phyloP scores from a whole-genome alignment of 2,113 vertebrate genomes.

The Mola mola region DNA sequence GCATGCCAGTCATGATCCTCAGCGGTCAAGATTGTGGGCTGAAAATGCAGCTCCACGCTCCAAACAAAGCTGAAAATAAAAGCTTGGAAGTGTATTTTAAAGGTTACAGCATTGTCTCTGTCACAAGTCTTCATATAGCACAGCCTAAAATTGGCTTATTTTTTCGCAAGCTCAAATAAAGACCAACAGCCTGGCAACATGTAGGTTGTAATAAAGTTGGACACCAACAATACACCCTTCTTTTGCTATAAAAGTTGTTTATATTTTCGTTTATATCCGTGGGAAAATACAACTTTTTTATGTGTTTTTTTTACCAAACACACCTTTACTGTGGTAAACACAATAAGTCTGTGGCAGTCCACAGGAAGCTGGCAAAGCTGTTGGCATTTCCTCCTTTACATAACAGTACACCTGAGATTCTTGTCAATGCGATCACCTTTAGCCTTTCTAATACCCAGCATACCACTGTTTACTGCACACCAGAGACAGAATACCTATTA shows the following conservation, averaged over 20 bases:
- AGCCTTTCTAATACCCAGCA: slow-evolving; percentile 55
- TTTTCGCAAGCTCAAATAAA: slow-evolving; percentile 34
- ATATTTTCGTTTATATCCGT: background rate
- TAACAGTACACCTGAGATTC: slow-evolving; percentile 7
- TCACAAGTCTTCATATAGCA: slow-evolving; percentile 47
- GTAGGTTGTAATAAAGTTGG: background rate
- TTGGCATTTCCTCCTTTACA: slow-evolving; percentile 75
- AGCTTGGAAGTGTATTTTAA: slow-evolving; percentile 32
- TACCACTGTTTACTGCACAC: background rate
- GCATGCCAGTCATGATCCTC: slow-evolving; percentile 59
- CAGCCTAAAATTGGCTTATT: slow-evolving; percentile 28
- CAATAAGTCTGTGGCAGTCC: slow-evolving; percentile 39
- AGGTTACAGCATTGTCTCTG: slow-evolving; percentile 32
- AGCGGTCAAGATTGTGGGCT: slow-evolving; percentile 57
- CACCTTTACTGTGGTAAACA: slow-evolving; percentile 62
- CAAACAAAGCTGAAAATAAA: slow-evolving; percentile 74
- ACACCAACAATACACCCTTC: background rate
- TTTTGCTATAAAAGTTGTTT: background rate
- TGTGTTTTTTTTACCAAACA: slow-evolving; percentile 8
- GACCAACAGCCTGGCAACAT: slow-evolving; percentile 23
- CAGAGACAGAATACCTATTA: slow-evolving; percentile 13
- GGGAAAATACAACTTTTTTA: background rate
- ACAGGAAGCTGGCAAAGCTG: slow-evolving; percentile 68
- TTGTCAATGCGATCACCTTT: slow-evolving; percentile 55
- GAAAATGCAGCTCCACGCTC: slow-evolving; percentile 65